Evolutionary conservation across 2,888 invertebrate genomes (phyloP).

Genomic region (Tachystola acroxantha): DNA sequence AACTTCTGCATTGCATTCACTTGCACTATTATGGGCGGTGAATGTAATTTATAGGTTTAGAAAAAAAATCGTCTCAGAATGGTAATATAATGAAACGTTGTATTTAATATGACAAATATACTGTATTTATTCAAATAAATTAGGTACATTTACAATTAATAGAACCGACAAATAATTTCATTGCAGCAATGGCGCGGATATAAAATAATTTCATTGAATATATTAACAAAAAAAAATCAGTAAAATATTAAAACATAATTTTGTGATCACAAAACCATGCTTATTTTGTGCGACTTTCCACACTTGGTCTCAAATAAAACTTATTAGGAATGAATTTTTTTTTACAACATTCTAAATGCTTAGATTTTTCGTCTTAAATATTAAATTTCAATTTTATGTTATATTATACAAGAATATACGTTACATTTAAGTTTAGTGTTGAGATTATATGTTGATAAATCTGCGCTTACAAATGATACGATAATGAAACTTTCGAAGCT

Average conservation of each 20-base stretch:
- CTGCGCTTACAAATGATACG: conserved; percentile 33
- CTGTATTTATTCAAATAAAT: conserved; percentile 73
- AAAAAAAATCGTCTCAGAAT: too few relatives aligned
- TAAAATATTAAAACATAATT: conserved; percentile 30
- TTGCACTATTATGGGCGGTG: conserved; percentile 3
- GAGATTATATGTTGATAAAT: conserved; percentile 51
- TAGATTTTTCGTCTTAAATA: conserved; percentile 23
- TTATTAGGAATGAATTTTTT: conserved; percentile 40
- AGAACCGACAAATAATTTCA: conserved; percentile 62
- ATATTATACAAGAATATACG: conserved; percentile 71
- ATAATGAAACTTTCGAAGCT: conserved; percentile 33
- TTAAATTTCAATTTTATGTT: conserved; percentile 47
- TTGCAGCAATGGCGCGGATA: conserved; percentile 41
- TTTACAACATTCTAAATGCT: conserved; percentile 27
- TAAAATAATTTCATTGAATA: conserved; percentile 43
- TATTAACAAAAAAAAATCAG: conserved; percentile 36
- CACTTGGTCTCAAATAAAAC: conserved; percentile 21
- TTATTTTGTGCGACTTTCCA: conserved; percentile 53
- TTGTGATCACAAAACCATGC: conserved; percentile 26
- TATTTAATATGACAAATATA: conserved; percentile 70
- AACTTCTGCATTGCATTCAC: not conserved
- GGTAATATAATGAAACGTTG: too few relatives aligned
- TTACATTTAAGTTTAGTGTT: conserved; percentile 41
- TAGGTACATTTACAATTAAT: conserved; percentile 67
- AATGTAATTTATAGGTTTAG: too few relatives aligned